A percentile compares a stretch with the other conserved stretches of the same genome.
phyloP scores from a whole-genome alignment of 2,113 vertebrate species.

The Lota lota region DNA sequence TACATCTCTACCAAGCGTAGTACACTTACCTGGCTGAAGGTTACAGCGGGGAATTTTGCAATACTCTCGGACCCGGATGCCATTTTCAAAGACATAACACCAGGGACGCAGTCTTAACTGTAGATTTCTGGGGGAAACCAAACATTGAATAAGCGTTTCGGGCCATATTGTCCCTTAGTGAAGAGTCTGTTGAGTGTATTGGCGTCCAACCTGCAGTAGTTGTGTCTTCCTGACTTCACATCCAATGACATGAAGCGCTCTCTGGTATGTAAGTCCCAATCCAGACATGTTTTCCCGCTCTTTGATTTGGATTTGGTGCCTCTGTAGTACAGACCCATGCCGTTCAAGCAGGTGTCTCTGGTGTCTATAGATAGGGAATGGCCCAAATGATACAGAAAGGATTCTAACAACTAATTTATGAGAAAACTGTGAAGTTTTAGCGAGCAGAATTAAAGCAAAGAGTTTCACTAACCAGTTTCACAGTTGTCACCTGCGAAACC shows the following conservation, averaged over 20 bases:
- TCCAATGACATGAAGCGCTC: constrained; percentile 22
- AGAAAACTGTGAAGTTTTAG: neutral
- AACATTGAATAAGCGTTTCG: neutral
- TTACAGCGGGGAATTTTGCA: constrained; percentile 54
- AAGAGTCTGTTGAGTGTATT: neutral
- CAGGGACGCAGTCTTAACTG: constrained; percentile 55
- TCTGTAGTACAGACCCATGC: constrained; percentile 54
- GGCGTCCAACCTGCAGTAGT: constrained; percentile 67
- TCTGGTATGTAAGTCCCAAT: constrained; percentile 48
- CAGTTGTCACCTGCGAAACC: constrained; percentile 54
- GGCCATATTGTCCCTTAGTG: neutral
- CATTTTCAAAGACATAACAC: constrained; percentile 47
- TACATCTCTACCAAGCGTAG: too few relatives aligned
- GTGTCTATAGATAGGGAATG: constrained; percentile 12
- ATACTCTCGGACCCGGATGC: constrained; percentile 47
- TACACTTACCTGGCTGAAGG: constrained; percentile 14
- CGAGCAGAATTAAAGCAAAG: too few relatives aligned
- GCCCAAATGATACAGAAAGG: neutral
- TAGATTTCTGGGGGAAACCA: constrained; percentile 47
- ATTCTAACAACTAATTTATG: neutral
- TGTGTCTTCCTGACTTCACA: constrained; percentile 57
- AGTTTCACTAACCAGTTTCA: constrained; percentile 46
- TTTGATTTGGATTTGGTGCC: constrained; percentile 40
- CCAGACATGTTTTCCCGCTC: constrained; percentile 49
- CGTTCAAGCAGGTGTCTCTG: constrained; percentile 43